Conservation (phyloP, 2,888 invertebrate genomes). For the Diabrotica balteata region DNA sequence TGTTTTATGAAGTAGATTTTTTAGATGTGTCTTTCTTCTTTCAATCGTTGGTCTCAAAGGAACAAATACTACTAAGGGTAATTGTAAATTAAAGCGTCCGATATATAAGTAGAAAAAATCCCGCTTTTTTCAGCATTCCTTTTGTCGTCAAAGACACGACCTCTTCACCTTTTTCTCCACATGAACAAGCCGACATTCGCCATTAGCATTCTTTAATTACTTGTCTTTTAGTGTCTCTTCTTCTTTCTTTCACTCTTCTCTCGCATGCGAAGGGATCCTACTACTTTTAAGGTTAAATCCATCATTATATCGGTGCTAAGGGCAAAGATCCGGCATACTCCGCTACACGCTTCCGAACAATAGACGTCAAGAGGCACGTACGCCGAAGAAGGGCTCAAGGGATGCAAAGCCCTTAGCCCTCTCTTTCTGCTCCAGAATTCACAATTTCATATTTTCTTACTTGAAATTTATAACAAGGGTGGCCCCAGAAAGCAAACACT, state of each 20-base stretch:
- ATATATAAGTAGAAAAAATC: too few relatives aligned
- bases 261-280: constrained; percentile 30
- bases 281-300: constrained; percentile 55
- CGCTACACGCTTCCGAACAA: constrained; percentile 60
- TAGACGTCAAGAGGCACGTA: constrained; percentile 61
- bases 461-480: constrained; percentile 41
- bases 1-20: too few relatives aligned
- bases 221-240: constrained; percentile 31
- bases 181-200: constrained; percentile 25
- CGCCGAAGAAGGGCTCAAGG: constrained; percentile 49
- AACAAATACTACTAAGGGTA: too few relatives aligned
- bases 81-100: too few relatives aligned
- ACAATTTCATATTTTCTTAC: constrained; percentile 42
- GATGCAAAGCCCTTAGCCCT: constrained; percentile 38
- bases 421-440: constrained; percentile 28
- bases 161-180: constrained; percentile 10
- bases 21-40: too few relatives aligned
- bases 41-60: too few relatives aligned
- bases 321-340: constrained; percentile 58
- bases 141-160: constrained; percentile 21
- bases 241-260: constrained; percentile 23
- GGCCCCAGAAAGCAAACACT: constrained; percentile 35
- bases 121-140: constrained; percentile 8
- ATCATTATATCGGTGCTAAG: constrained; percentile 60
- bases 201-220: constrained; percentile 37